A percentile compares a stretch with the other conserved stretches of the same genome.
phyloP scores from a whole-genome alignment of 2,797 vertebrate genomes.

The Gymnocypris eckloni region DNA sequence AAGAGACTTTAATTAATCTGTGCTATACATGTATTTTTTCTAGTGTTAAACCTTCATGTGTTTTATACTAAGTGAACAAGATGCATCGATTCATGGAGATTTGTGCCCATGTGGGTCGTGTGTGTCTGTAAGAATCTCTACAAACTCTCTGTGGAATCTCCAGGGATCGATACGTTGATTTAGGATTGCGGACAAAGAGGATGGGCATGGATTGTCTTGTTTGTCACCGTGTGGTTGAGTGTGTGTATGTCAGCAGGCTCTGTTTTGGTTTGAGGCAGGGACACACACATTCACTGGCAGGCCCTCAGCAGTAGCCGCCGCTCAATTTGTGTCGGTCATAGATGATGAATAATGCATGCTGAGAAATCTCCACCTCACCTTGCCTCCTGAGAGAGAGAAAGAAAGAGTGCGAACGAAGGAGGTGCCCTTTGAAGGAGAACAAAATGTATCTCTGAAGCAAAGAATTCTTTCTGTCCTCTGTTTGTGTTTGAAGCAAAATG shows the following conservation, averaged over 20 bases:
- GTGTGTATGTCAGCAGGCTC: conserved; percentile 47
- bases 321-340: conserved; percentile 59
- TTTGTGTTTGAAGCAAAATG: conserved; percentile 16
- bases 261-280: conserved; percentile 51
- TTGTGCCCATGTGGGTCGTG: conserved; percentile 16
- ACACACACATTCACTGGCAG: conserved; percentile 51
- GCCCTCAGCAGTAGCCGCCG: conserved; percentile 39
- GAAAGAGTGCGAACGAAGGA: conserved; percentile 31
- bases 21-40: neutral
- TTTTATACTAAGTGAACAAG: conserved; percentile 4
- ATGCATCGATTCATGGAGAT: conserved; percentile 2
- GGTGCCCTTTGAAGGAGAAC: conserved; percentile 44
- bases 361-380: conserved; percentile 56
- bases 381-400: conserved; percentile 38
- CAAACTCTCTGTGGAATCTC: conserved; percentile 16
- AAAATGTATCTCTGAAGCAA: conserved; percentile 32
- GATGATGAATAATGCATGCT: conserved; percentile 58
- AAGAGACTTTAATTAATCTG: conserved; percentile 20
- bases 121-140: conserved; percentile 31
- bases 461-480: conserved; percentile 13
- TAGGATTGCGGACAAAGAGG: conserved; percentile 46
- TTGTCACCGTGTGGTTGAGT: conserved; percentile 22
- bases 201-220: conserved; percentile 42
- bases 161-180: conserved; percentile 45
- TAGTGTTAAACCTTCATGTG: conserved; percentile 11